Evolutionary conservation across 1,140 invertebrate genomes (phyloP).

Genomic region (Bombus superbus): DNA sequence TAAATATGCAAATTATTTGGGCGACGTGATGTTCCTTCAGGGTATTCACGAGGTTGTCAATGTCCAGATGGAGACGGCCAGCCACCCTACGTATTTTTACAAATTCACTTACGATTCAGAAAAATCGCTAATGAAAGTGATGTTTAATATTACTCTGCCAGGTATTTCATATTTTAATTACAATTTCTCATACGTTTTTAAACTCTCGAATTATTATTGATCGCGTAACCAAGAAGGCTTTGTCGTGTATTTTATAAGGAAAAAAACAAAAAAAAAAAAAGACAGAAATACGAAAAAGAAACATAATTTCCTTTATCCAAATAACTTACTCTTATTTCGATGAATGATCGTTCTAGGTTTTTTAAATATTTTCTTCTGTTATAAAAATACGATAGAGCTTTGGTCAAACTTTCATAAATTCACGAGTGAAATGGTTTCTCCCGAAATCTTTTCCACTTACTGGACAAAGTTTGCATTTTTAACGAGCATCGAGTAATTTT

Average conservation of each 20-base stretch:
- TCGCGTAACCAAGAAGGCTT: not conserved
- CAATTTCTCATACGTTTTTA: not conserved
- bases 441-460: not conserved
- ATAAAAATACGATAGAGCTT: not conserved
- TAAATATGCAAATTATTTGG: conserved; percentile 77
- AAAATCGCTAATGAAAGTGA: conserved; percentile 18
- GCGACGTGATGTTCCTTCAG: conserved; percentile 80
- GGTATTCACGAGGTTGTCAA: conserved; percentile 78
- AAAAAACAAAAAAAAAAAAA: too few relatives aligned
- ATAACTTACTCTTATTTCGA: too few relatives aligned
- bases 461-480: not conserved
- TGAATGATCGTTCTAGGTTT: not conserved
- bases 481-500: too few relatives aligned
- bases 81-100: conserved; percentile 81
- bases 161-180: conserved; percentile 28
- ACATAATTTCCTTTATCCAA: too few relatives aligned
- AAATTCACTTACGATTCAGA: conserved; percentile 78
- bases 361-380: not conserved
- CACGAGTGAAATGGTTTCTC: too few relatives aligned
- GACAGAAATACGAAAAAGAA: not conserved
- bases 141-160: conserved; percentile 24
- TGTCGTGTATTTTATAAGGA: not conserved
- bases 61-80: conserved; percentile 72
- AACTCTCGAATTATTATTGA: not conserved
- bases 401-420: not conserved